Conservation (phyloP, 2,797 vertebrate genomes). For the Esox lucius region DNA sequence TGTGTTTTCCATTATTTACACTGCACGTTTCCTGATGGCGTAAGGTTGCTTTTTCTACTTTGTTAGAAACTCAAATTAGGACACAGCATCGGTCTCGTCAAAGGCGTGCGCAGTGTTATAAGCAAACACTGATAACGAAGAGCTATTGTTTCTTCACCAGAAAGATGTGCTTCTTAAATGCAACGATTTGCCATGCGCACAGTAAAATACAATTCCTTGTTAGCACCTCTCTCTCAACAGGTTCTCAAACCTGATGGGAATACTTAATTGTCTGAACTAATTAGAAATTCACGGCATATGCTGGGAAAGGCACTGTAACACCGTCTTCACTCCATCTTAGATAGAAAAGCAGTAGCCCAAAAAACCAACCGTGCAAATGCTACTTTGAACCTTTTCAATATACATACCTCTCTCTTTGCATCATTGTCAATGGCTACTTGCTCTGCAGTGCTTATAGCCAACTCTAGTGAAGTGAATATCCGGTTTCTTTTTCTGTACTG, state of each 20-base stretch:
- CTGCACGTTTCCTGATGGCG: too few relatives aligned
- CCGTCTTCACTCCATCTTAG: not conserved
- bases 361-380: conserved; percentile 37
- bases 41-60: not conserved
- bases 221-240: not conserved
- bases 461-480: conserved; percentile 59
- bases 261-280: conserved; percentile 3
- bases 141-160: not conserved
- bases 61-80: not conserved
- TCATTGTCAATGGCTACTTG: conserved; percentile 57
- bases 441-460: conserved; percentile 51
- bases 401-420: conserved; percentile 55
- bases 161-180: not conserved
- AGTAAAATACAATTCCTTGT: not conserved
- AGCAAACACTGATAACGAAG: not conserved
- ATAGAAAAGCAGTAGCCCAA: conserved; percentile 7
- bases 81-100: not conserved
- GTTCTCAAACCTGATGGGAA: not conserved
- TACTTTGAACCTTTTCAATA: conserved; percentile 46
- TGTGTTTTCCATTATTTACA: too few relatives aligned
- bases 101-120: not conserved
- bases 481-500: conserved; percentile 35
- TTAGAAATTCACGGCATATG: not conserved
- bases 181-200: not conserved
- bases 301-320: not conserved